phyloP scores from a whole-genome alignment of 2,888 invertebrate species.

The Xanthorhoe spadicearia region DNA sequence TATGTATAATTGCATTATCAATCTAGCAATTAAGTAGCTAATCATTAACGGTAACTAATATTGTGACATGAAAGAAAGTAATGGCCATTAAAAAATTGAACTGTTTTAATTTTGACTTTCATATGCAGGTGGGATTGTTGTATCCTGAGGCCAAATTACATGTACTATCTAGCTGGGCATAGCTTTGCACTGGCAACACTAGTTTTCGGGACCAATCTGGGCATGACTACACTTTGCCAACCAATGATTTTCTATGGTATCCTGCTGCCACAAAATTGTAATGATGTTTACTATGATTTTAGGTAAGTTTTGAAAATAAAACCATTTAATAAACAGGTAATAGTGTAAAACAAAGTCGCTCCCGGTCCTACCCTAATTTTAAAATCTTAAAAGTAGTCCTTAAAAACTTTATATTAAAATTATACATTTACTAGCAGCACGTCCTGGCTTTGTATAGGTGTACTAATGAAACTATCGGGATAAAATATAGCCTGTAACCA shows the following conservation, averaged over 20 bases:
- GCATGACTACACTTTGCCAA: slow-evolving; percentile 94
- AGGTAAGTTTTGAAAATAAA: slow-evolving; percentile 72
- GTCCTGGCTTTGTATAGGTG: no score
- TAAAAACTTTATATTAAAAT: no score
- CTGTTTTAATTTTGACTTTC: not conserved
- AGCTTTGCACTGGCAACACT: slow-evolving; percentile 87
- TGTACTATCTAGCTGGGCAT: slow-evolving; percentile 89
- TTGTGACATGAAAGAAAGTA: no score
- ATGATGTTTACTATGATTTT: slow-evolving; percentile 91
- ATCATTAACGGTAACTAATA: no score
- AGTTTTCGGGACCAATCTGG: slow-evolving; percentile 90
- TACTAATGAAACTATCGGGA: no score
- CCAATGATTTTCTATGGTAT: slow-evolving; percentile 89
- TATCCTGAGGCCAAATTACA: slow-evolving; percentile 91
- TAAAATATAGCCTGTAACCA: no score
- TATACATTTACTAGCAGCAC: no score
- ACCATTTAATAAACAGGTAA: no score
- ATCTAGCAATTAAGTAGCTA: not conserved
- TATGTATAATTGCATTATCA: slow-evolving; percentile 59
- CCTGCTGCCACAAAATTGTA: slow-evolving; percentile 93
- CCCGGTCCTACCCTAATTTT: no score
- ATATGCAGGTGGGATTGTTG: slow-evolving; percentile 92
- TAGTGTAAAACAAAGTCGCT: no score
- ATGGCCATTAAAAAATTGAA: no score
- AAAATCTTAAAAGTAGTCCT: no score